Percentiles rank a stretch among this genome's conserved stretches.
phyloP scores from a whole-genome alignment of 2,888 invertebrate species.

The Drosophila ustulata region DNA sequence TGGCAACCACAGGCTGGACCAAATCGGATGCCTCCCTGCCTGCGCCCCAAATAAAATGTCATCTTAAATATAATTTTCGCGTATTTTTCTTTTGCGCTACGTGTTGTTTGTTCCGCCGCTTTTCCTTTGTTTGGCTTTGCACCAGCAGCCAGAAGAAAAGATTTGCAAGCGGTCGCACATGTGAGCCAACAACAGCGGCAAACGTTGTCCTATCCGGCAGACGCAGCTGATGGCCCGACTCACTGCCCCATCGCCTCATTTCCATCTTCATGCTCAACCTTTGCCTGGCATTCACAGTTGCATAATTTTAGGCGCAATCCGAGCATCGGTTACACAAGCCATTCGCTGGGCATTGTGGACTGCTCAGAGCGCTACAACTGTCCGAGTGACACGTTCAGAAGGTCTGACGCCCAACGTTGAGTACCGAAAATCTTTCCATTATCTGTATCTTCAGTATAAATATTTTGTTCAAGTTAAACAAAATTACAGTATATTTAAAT shows the following conservation, averaged over 20 bases:
- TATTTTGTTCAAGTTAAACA: no score
- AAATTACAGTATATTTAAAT: no score
- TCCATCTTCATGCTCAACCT: not conserved
- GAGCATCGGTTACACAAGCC: constrained; percentile 6
- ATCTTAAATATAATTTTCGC: constrained; percentile 81
- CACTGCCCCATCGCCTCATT: not conserved
- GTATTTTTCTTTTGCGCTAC: constrained; percentile 66
- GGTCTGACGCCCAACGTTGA: no score
- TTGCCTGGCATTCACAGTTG: constrained; percentile 44
- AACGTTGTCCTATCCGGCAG: constrained; percentile 13
- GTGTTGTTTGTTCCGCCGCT: constrained; percentile 52
- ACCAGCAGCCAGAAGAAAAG: constrained; percentile 57
- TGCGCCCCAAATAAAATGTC: constrained; percentile 69
- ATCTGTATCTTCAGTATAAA: no score
- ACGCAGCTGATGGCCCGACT: constrained; percentile 18
- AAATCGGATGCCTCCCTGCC: constrained; percentile 44
- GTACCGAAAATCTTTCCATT: no score
- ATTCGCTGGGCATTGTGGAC: not conserved
- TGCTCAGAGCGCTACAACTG: constrained; percentile 19
- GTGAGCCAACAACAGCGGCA: constrained; percentile 40
- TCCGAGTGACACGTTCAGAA: no score
- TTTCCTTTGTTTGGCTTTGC: constrained; percentile 25
- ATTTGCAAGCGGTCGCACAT: constrained; percentile 71
- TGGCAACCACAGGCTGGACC: constrained; percentile 42
- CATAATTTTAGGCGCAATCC: constrained; percentile 63